phyloP scores from a whole-genome alignment of 2,797 vertebrate species.

The Ptychadena robeensis region DNA sequence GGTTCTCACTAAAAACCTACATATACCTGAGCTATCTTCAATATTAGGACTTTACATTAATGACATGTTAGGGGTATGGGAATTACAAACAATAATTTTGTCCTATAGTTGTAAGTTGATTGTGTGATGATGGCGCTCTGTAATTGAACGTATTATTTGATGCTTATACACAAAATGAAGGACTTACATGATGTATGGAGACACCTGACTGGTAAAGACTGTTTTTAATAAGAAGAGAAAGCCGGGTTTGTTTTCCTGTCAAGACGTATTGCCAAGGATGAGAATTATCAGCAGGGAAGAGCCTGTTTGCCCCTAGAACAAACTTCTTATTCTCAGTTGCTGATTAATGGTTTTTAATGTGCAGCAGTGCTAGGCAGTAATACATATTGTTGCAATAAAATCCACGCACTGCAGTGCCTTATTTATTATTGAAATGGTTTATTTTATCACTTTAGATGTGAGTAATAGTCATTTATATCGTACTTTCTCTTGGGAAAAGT shows the following conservation, averaged over 20 bases:
- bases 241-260: slow-evolving; percentile 11
- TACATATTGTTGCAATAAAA: slow-evolving; percentile 55
- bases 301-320: slow-evolving; percentile 23
- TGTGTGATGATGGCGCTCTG: neutral
- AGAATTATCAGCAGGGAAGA: slow-evolving; percentile 40
- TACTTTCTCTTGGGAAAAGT: neutral
- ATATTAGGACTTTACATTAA: too few species aligned
- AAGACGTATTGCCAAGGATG: slow-evolving; percentile 10
- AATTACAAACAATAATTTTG: neutral
- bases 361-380: slow-evolving; percentile 20
- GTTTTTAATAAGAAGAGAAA: slow-evolving; percentile 35
- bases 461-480: slow-evolving; percentile 26
- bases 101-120: neutral
- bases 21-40: too few species aligned
- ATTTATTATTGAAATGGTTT: slow-evolving; percentile 53
- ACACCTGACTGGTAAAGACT: slow-evolving; percentile 16
- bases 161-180: slow-evolving; percentile 2
- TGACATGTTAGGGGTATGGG: too few species aligned
- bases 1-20: too few species aligned
- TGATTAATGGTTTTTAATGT: slow-evolving; percentile 52
- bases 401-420: slow-evolving; percentile 14
- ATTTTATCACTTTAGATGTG: slow-evolving; percentile 52
- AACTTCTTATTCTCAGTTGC: slow-evolving; percentile 1
- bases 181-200: slow-evolving; percentile 5
- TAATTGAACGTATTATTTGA: neutral